A percentile compares a stretch with the other conserved stretches of the same genome.
phyloP scores from a whole-genome alignment of 2,113 vertebrate genomes.

The Centropus bengalensis region DNA sequence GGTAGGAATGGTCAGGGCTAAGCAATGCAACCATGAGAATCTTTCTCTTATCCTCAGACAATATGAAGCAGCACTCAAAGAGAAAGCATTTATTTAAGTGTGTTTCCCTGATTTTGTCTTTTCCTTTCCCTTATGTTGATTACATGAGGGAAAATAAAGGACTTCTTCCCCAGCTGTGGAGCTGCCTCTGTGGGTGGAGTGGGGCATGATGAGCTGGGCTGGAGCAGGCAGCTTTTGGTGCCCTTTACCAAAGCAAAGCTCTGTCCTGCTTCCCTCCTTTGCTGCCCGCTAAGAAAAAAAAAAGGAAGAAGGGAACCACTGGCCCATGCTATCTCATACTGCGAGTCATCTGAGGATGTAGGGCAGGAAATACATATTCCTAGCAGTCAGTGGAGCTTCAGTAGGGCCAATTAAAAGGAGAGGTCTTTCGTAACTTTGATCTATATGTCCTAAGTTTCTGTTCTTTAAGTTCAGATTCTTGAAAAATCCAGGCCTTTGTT shows the following conservation, averaged over 20 bases:
- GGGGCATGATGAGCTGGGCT: fast-evolving
- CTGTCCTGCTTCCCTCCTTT: background rate
- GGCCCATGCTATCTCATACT: fast-evolving
- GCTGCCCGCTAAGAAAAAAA: background rate
- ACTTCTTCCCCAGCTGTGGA: background rate
- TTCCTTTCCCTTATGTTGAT: background rate
- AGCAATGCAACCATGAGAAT: background rate
- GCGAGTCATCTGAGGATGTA: background rate
- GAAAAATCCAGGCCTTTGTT: background rate
- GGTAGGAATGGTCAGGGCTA: background rate
- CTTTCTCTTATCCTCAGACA: background rate
- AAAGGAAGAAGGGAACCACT: background rate
- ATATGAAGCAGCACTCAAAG: background rate
- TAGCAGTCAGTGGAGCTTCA: background rate
- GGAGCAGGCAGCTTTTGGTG: background rate
- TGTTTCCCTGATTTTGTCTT: background rate
- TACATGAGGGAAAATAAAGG: fast-evolving
- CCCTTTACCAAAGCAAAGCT: background rate
- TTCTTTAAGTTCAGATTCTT: background rate
- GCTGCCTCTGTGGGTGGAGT: background rate
- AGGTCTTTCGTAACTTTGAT: background rate
- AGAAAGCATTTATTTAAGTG: background rate
- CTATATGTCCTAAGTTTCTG: background rate
- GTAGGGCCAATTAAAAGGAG: background rate
- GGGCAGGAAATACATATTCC: background rate